phyloP scores from a whole-genome alignment of 2,888 invertebrate genomes.

The Dioctria linearis region DNA sequence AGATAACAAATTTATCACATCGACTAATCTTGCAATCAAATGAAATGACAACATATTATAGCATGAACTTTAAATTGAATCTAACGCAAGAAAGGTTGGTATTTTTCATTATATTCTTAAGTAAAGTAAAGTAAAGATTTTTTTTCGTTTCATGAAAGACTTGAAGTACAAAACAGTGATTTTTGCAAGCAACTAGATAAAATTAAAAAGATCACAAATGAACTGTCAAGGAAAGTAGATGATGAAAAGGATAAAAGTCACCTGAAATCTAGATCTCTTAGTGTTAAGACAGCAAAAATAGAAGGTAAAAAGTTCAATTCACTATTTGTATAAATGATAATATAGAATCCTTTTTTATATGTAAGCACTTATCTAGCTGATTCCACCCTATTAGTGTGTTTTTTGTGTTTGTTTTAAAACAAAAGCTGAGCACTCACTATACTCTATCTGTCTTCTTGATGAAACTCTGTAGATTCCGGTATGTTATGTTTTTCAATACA shows the following conservation, averaged over 20 bases:
- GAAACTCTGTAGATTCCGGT: too few species aligned
- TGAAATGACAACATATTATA: slow-evolving; percentile 66
- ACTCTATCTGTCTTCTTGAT: too few species aligned
- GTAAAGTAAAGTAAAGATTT: too few species aligned
- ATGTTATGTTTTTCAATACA: too few species aligned
- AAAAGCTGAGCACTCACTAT: too few species aligned
- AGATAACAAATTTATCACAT: slow-evolving; percentile 65
- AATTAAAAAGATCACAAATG: slow-evolving; percentile 4
- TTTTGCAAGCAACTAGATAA: slow-evolving; percentile 64
- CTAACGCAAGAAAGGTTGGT: slow-evolving; percentile 67
- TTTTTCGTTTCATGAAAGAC: not conserved
- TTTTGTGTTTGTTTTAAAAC: too few species aligned
- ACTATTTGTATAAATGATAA: too few species aligned
- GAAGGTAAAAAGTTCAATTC: slow-evolving; percentile 59
- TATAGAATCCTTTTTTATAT: too few species aligned
- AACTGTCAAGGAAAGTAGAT: slow-evolving; percentile 65
- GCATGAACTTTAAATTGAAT: slow-evolving; percentile 68
- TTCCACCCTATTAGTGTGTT: too few species aligned
- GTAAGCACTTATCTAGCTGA: too few species aligned
- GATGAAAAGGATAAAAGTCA: slow-evolving; percentile 60
- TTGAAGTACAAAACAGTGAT: slow-evolving; percentile 67
- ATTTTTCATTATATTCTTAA: not conserved
- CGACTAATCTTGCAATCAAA: slow-evolving; percentile 66
- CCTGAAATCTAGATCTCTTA: slow-evolving; percentile 62
- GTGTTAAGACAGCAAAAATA: slow-evolving; percentile 66